Conservation (phyloP, 2,888 invertebrate genomes). For the Meandrusa payeni region DNA sequence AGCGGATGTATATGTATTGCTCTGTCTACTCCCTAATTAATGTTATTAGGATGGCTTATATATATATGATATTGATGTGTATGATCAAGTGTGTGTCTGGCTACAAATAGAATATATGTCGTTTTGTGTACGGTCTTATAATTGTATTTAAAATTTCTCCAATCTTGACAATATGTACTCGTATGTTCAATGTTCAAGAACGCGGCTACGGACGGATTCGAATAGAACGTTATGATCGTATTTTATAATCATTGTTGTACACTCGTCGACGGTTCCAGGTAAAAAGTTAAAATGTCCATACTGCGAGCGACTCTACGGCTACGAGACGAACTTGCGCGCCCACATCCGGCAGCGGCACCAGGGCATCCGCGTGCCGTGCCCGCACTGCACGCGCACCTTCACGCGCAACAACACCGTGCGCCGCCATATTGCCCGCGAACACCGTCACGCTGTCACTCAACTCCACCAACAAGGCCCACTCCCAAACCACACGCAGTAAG, state of each 20-base stretch:
- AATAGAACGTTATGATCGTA: too few species aligned
- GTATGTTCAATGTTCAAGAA: too few species aligned
- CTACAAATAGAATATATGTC: too few species aligned
- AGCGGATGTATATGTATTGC: too few species aligned
- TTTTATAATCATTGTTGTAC: slow-evolving; percentile 1
- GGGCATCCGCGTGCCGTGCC: slow-evolving; percentile 94
- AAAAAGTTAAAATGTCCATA: slow-evolving; percentile 96
- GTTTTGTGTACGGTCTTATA: too few species aligned
- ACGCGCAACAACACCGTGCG: slow-evolving; percentile 96
- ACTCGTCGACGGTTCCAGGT: slow-evolving; percentile 77
- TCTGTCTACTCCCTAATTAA: too few species aligned
- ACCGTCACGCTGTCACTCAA: slow-evolving; percentile 87
- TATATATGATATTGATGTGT: too few species aligned
- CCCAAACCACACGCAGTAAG: slow-evolving; percentile 82
- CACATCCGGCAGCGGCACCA: slow-evolving; percentile 95
- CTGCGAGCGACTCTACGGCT: slow-evolving; percentile 95
- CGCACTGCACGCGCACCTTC: slow-evolving; percentile 94
- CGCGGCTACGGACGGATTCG: too few species aligned
- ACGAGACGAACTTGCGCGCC: slow-evolving; percentile 94
- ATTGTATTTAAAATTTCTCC: too few species aligned
- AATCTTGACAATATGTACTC: too few species aligned
- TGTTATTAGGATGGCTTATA: too few species aligned
- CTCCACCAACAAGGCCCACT: slow-evolving; percentile 79
- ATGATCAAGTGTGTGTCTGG: too few species aligned
- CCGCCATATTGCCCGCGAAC: slow-evolving; percentile 94